Base-by-base conservation (phyloP, 2,113 vertebrate genomes). In the Mandrillus leucophaeus region DNA sequence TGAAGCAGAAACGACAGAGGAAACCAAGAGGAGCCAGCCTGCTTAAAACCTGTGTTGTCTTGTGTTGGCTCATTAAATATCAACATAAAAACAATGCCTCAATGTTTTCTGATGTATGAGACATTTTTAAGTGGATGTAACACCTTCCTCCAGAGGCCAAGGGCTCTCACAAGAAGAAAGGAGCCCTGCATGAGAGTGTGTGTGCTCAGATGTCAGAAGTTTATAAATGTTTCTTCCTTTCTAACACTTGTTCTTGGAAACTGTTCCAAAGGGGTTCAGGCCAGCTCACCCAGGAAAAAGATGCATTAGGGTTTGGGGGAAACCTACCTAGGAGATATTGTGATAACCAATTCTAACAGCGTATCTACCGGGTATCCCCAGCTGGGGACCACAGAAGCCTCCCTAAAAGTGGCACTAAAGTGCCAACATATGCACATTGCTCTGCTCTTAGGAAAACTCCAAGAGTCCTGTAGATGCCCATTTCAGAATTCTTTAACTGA, bases 71-170 rank as follows among this genome's bases (percentile, higher is more conserved):
- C 83, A 86, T 98, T 97, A 96, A 93, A 75, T 94, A 85, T 14
- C 94, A 92, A 94, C 91, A 48, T 59, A 32, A 61, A 96, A 95
- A 96, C 92, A 96, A 93, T 61, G 48, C 35, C 72, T 35, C 35
- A 0, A 0, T 81, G 27, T 78, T 86, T 68, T 88, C 92, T 96
- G 93, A 88, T 87, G 80, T 76, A 76, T 64, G 59, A 93, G 59
- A 70, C 35, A 5, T 95, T 96, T 97, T 95, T 75, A 97, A 98
- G 95, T 92, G 61, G 82, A 93, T 73, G 70, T 79, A 89, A 96
- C 95, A 98, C 91, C 89, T 75, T 95, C 88, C 35, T 93, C 55
- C 22, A 3, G 45, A 64, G 79, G 61, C 40, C 0, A 4, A 95
- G 57, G 50, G 73, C 83, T 93, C 86, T 93, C 78, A 70, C 40